These are phyloP conservation scores for Poeciliopsis paucimaculata DNA, from an alignment of 2,797 vertebrate genomes.

Conservation along the genomic window DNA sequence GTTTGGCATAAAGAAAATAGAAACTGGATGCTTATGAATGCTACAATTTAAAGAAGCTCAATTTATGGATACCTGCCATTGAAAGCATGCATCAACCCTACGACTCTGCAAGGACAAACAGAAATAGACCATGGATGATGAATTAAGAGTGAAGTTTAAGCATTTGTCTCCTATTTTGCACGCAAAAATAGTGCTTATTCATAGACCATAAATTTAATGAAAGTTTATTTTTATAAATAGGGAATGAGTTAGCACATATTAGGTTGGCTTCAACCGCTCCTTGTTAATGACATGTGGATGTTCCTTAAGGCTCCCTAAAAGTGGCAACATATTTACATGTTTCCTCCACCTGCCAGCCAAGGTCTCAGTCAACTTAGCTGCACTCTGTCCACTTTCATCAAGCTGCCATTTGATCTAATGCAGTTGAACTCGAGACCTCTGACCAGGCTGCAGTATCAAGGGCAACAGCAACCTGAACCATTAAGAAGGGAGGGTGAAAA, in stretches of 20 bases:
- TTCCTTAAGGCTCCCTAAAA: not conserved
- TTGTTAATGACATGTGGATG: not conserved
- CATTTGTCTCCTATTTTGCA: not conserved
- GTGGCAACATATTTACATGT: constrained; percentile 17
- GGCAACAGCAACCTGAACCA: constrained; percentile 51
- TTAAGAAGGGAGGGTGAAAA: constrained; percentile 56
- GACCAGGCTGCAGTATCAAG: constrained; percentile 51
- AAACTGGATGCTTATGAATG: not conserved
- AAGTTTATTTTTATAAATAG: not conserved
- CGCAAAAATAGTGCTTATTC: not conserved
- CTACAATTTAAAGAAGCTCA: not conserved
- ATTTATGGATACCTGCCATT: not conserved
- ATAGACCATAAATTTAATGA: not conserved
- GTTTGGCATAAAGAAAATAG: not conserved
- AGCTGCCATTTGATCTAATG: constrained; percentile 57
- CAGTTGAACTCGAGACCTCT: constrained; percentile 55
- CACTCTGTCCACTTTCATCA: constrained; percentile 48
- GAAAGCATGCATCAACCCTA: not conserved
- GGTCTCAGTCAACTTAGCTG: not conserved
- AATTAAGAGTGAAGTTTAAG: not conserved
- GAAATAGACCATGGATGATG: not conserved
- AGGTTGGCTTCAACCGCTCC: not conserved
- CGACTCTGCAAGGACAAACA: not conserved
- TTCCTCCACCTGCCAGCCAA: constrained; percentile 15
- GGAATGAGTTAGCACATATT: not conserved